These are phyloP conservation scores for Thryonomys swinderianus DNA, from an alignment of 2,113 vertebrate genomes.

Conservation along the genomic window DNA sequence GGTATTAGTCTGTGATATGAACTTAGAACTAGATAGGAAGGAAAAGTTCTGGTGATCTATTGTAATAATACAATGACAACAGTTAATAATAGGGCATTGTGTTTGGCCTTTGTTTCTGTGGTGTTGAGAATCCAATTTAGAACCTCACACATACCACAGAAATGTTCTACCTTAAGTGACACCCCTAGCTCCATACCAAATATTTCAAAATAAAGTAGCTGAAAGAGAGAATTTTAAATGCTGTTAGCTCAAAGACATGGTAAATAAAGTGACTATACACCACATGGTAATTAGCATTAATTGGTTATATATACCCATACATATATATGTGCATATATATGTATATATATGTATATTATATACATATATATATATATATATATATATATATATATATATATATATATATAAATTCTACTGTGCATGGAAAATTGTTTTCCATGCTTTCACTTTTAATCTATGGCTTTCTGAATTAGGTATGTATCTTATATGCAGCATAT, in stretches of 20 bases:
- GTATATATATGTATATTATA: background rate
- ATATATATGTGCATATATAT: too few relatives aligned
- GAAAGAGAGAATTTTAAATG: background rate
- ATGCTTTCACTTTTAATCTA: too few relatives aligned
- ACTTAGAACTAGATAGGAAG: background rate
- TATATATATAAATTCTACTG: too few relatives aligned
- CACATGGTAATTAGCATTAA: background rate
- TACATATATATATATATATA: too few relatives aligned
- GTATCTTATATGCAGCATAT: too few relatives aligned
- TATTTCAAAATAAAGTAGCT: background rate
- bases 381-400: too few relatives aligned
- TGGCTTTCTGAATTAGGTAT: too few relatives aligned
- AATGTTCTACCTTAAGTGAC: background rate
- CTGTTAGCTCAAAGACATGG: background rate
- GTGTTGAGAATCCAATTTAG: background rate
- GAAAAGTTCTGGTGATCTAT: background rate
- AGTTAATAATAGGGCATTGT: background rate
- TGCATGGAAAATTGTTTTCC: too few relatives aligned
- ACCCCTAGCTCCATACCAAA: background rate
- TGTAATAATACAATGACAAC: background rate
- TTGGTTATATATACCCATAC: background rate
- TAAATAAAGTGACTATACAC: background rate
- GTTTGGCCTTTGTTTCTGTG: background rate
- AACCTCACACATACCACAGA: background rate
- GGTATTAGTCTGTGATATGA: background rate